Base-by-base conservation (phyloP, 1,140 invertebrate genomes). In the Luehdorfia chinensis region DNA sequence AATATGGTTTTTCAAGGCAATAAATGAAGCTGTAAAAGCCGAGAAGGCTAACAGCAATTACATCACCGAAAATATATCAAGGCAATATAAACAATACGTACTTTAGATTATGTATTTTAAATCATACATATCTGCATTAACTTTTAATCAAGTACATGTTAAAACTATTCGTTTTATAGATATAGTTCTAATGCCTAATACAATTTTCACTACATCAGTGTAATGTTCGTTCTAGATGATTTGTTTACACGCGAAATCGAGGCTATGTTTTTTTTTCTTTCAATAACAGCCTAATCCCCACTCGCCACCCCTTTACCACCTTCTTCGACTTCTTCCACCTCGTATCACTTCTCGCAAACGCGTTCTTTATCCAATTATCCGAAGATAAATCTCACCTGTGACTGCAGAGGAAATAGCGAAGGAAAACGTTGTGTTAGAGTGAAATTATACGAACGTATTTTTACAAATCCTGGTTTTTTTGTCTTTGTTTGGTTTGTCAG, bases 341-440 rank as follows among this genome's bases (percentile, higher is more conserved):
- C 74, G 77, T 75, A 84, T 84, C 80, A 84, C 77, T 71, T 84
- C 67, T 68, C 77, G 69, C 69, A 65, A 81, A 70, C 68, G 74
- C 80, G 70, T 84, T 78, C 71, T 83, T 80, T 80, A 84, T 83
- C 78, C 80, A 84, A 84, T 84, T 84, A 84, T 75, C 76, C 71
- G 73, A 65, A 79, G 80, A 84, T 84, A 84, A 81, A 81, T 84
- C 75, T 84, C 80, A 84, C 80, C 80, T 84, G 80, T 67, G 75
- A 77, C 79, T 79, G 64, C 66, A 47, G 59, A 72, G 71, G 74
- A 79, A 80, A 84, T 80, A 69, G 61, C 72, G 63, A 52, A 72
- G 55, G 69, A 67, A 75, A 81, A 72, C 63, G 57, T 73, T 78
- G 55, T 72, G 65, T 77, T 77, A 64, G 66, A 55, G 60, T 53